Conservation (phyloP, 2,888 invertebrate species). For the Carpatolechia fugitivella region DNA sequence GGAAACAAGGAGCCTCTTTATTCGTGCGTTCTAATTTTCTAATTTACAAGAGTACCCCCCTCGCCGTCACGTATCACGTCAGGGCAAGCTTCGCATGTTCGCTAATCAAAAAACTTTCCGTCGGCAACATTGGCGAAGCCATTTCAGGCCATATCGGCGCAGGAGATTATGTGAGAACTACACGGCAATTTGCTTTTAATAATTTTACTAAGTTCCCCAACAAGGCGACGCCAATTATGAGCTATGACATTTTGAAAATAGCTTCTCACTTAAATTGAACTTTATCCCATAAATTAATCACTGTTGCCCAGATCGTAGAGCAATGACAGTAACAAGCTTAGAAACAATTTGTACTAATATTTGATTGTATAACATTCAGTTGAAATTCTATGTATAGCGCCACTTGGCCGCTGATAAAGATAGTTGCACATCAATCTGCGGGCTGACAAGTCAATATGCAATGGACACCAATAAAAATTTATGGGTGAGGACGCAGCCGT, state of each 20-base stretch:
- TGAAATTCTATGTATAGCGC: constrained; percentile 2
- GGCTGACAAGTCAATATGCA: constrained; percentile 15
- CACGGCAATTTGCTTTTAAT: constrained; percentile 3
- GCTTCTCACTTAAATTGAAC: neutral
- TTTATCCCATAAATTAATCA: neutral
- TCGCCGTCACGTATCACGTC: constrained; percentile 14
- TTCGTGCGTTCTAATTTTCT: constrained; percentile 1
- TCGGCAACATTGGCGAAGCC: constrained; percentile 5
- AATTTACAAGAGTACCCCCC: neutral
- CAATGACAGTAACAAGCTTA: neutral
- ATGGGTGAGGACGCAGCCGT: neutral
- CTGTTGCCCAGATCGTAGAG: neutral
- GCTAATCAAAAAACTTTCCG: constrained; percentile 26
- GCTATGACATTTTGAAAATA: neutral
- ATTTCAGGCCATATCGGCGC: neutral
- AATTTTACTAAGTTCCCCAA: constrained; percentile 1
- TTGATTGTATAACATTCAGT: neutral
- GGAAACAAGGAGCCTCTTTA: neutral
- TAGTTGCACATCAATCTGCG: constrained; percentile 10
- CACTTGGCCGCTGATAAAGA: constrained; percentile 6
- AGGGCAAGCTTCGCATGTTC: constrained; percentile 20
- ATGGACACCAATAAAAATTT: constrained; percentile 18
- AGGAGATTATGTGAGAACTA: neutral
- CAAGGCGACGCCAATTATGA: neutral
- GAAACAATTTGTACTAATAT: neutral